Evolutionary conservation across 2,888 invertebrate species (phyloP).

Genomic region (Cantharis flavilabris): DNA sequence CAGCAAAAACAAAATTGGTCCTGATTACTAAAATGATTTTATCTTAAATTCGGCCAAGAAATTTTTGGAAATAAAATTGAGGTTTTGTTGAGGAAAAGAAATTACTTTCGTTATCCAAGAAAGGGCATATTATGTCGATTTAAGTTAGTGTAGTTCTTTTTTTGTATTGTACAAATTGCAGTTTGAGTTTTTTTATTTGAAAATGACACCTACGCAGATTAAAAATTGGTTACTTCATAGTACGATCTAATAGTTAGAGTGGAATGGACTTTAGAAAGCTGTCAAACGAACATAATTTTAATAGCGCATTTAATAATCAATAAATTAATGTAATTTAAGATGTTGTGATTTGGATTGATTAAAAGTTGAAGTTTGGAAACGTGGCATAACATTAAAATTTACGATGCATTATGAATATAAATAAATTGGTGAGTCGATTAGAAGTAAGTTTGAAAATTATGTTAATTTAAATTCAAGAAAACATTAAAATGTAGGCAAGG

Average conservation of each 20-base stretch:
- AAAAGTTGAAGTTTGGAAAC: not conserved
- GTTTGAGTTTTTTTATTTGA: not conserved
- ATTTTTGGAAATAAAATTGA: too few relatives aligned
- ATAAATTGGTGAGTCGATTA: not conserved
- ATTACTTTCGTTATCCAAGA: too few relatives aligned
- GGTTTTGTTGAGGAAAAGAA: too few relatives aligned
- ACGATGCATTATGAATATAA: not conserved
- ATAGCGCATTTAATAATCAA: not conserved
- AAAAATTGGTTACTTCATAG: not conserved
- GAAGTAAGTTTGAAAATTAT: not conserved
- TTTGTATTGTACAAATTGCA: not conserved
- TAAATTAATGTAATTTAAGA: not conserved
- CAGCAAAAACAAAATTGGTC: too few relatives aligned
- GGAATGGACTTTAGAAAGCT: not conserved
- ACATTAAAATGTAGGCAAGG: constrained; percentile 6
- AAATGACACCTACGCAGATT: not conserved
- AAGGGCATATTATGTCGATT: too few relatives aligned
- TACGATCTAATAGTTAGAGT: not conserved
- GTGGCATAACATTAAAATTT: not conserved
- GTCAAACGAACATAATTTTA: not conserved
- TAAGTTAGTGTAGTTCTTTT: too few relatives aligned
- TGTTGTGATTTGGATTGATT: not conserved
- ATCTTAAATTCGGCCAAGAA: too few relatives aligned
- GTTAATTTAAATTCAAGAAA: not conserved
- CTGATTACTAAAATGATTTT: too few relatives aligned